Percentiles rank a stretch among this genome's conserved stretches.
These are phyloP conservation scores for Lasioglossum albipes DNA, from an alignment of 1,140 invertebrate species.

Conservation along the genomic window DNA sequence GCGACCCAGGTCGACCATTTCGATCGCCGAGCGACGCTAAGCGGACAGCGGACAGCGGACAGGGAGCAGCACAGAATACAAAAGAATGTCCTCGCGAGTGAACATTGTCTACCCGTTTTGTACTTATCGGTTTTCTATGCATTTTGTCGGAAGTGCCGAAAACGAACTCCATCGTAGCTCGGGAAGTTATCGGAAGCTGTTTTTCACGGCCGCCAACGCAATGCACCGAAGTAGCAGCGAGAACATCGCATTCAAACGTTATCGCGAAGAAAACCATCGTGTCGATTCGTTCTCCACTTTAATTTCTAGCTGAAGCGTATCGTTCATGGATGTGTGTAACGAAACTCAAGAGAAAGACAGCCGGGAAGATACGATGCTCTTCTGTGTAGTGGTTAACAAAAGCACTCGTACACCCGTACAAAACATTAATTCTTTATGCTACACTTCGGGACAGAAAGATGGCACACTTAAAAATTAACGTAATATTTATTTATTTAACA, in stretches of 20 bases:
- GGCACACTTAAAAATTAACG: too few species aligned
- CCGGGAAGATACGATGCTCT: too few species aligned
- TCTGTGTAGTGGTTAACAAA: too few species aligned
- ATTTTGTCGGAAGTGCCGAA: neutral
- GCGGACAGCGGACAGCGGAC: neutral
- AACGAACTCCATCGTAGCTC: too few species aligned
- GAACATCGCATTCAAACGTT: neutral
- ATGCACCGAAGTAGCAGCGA: neutral
- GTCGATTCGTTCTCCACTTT: neutral
- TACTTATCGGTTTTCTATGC: neutral
- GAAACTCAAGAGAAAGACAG: neutral
- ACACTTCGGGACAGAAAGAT: too few species aligned
- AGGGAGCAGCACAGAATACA: neutral
- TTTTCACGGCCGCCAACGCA: neutral
- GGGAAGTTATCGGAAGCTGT: too few species aligned
- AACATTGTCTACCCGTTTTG: neutral
- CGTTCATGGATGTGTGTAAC: neutral
- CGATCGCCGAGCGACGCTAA: neutral
- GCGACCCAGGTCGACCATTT: too few species aligned
- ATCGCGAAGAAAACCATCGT: neutral
- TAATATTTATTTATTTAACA: too few species aligned
- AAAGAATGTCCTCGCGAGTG: neutral
- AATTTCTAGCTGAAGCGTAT: neutral
- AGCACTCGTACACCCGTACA: too few species aligned
- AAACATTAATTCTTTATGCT: too few species aligned